phyloP scores from a whole-genome alignment of 2,888 invertebrate species.

The Uropetala carovei region DNA sequence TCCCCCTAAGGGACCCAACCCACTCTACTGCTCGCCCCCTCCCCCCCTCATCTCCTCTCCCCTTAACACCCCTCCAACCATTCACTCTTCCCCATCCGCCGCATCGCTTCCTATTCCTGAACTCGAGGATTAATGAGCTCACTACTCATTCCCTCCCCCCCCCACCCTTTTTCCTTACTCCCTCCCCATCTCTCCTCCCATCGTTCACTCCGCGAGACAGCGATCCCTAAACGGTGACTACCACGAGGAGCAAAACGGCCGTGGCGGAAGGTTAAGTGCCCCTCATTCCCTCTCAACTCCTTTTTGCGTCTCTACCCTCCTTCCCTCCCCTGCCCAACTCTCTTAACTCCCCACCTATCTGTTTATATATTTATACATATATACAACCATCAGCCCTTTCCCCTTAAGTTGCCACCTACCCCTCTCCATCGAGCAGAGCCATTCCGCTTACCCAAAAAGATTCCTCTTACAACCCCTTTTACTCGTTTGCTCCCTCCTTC shows the following conservation, averaged over 20 bases:
- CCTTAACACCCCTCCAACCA: background rate
- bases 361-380: constrained; percentile 53
- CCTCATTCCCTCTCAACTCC: constrained; percentile 18
- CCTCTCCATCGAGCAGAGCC: too few relatives aligned
- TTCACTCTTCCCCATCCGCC: constrained; percentile 20
- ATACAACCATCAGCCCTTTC: constrained; percentile 16
- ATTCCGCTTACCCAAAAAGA: too few relatives aligned
- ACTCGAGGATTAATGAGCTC: constrained; percentile 61
- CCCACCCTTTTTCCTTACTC: background rate
- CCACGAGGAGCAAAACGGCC: constrained; percentile 47
- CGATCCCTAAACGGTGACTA: constrained; percentile 49
- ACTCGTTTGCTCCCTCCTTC: too few relatives aligned
- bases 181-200: background rate
- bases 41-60: background rate
- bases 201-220: background rate
- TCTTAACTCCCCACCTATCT: background rate
- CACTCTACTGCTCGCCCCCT: too few relatives aligned
- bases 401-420: background rate
- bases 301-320: background rate
- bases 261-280: constrained; percentile 49
- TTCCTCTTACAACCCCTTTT: too few relatives aligned
- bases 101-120: constrained; percentile 31
- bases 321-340: background rate
- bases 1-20: too few relatives aligned
- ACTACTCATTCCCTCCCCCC: constrained; percentile 31